Conservation (phyloP, 2,888 invertebrate species). For the Anorthoa munda region DNA sequence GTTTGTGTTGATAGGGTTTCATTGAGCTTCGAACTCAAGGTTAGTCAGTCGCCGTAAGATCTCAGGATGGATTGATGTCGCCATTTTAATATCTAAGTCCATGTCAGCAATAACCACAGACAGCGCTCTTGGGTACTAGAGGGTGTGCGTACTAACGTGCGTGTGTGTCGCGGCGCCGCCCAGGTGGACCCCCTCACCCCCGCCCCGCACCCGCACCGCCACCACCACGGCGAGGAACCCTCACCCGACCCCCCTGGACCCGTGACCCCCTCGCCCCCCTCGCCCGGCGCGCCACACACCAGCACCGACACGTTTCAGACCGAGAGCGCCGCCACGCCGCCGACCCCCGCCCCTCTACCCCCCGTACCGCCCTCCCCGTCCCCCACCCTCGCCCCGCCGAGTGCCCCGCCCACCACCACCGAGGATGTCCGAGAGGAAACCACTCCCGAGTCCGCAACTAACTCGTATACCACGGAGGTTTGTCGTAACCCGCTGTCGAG, state of each 20-base stretch:
- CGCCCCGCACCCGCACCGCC: constrained; percentile 88
- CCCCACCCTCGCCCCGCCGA: constrained; percentile 63
- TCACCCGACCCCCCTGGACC: constrained; percentile 82
- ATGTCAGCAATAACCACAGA: constrained; percentile 78
- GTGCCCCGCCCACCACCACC: constrained; percentile 71
- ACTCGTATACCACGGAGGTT: constrained; percentile 89
- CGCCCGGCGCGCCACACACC: constrained; percentile 81
- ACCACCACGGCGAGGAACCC: constrained; percentile 80
- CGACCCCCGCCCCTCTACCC: constrained; percentile 61
- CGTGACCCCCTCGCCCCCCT: constrained; percentile 87
- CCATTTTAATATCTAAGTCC: constrained; percentile 58
- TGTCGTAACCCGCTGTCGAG: constrained; percentile 85
- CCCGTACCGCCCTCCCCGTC: constrained; percentile 50
- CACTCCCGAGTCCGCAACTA: constrained; percentile 83
- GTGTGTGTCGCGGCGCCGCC: constrained; percentile 85
- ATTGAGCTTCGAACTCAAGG: not conserved
- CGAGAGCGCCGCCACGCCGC: constrained; percentile 79
- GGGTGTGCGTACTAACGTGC: constrained; percentile 87
- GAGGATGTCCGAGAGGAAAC: constrained; percentile 80
- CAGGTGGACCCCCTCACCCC: constrained; percentile 79
- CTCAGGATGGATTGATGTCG: constrained; percentile 11
- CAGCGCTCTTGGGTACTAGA: constrained; percentile 73
- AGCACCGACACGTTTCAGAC: constrained; percentile 88
- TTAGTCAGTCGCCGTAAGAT: not conserved
- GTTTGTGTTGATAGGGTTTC: not conserved